Percentiles rank a stretch among this genome's conserved stretches.
These are phyloP conservation scores for Brachionus sp. DNA, from an alignment of 1,140 invertebrate genomes.

Conservation along the genomic window DNA sequence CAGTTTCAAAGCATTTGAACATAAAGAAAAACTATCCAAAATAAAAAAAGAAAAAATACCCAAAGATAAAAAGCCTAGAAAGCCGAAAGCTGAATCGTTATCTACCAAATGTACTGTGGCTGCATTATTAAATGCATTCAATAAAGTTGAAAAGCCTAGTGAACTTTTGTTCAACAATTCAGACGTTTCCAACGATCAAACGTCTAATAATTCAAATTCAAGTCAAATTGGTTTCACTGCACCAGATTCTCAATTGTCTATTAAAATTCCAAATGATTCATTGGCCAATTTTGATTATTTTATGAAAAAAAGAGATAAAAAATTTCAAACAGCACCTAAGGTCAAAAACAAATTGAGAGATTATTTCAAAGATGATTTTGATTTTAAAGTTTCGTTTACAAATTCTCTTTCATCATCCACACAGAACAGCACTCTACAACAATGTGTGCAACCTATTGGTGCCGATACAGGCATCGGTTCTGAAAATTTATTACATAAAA, in stretches of 20 bases:
- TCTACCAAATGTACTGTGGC: slow-evolving; percentile 24
- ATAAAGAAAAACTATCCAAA: background rate
- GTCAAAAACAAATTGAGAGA: slow-evolving; percentile 25
- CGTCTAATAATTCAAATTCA: background rate
- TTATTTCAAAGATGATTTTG: slow-evolving; percentile 35
- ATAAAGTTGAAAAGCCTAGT: background rate
- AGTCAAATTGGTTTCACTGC: background rate
- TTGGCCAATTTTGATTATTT: slow-evolving; percentile 16
- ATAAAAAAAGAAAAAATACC: slow-evolving; percentile 8
- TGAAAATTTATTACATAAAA: background rate
- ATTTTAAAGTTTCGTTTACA: slow-evolving; percentile 1
- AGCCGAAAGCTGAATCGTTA: background rate
- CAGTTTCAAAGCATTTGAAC: background rate
- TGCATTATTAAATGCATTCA: slow-evolving; percentile 8
- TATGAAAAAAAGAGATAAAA: background rate
- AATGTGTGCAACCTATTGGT: background rate
- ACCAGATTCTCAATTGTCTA: background rate
- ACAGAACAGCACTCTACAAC: background rate
- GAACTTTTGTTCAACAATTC: background rate
- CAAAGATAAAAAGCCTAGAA: slow-evolving; percentile 30
- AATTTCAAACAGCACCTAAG: background rate
- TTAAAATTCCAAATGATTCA: background rate
- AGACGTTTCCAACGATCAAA: background rate
- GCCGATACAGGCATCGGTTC: background rate
- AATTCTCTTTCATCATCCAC: background rate